Percentiles rank a stretch among this genome's conserved stretches.
Conservation (phyloP, 2,888 invertebrate species). For the Gastrophysa polygoni region DNA sequence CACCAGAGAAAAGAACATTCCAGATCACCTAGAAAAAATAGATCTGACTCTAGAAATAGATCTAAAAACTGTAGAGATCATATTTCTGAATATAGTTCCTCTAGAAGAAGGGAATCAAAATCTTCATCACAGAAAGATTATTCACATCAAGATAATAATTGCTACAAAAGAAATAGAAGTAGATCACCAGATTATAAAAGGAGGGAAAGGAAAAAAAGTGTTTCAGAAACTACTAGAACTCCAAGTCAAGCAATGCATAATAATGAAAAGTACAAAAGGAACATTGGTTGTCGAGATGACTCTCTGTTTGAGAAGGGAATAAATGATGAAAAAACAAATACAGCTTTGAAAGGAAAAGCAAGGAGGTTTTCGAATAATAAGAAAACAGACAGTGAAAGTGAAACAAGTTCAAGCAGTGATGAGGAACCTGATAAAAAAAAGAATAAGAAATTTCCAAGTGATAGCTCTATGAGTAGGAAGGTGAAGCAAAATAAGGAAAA, state of each 20-base stretch:
- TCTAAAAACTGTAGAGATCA: neutral
- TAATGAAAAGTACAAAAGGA: neutral
- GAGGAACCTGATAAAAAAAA: slow-evolving; percentile 11
- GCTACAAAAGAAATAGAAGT: neutral
- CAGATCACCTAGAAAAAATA: slow-evolving; percentile 12
- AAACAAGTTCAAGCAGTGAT: neutral
- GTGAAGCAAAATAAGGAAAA: neutral
- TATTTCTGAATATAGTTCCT: neutral
- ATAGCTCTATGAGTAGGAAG: slow-evolving; percentile 8
- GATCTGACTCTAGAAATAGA: slow-evolving; percentile 6
- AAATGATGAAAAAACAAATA: neutral
- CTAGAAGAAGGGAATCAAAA: neutral
- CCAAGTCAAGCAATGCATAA: too few relatives aligned
- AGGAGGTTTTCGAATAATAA: neutral
- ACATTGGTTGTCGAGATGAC: neutral
- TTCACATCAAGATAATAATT: neutral
- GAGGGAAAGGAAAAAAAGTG: neutral
- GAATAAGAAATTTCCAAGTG: slow-evolving; percentile 15
- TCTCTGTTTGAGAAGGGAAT: neutral
- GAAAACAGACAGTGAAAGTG: slow-evolving; percentile 1
- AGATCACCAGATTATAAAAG: neutral
- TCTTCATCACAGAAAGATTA: neutral
- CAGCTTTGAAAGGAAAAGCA: neutral
- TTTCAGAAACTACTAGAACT: neutral
- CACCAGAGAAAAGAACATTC: neutral